Evolutionary conservation across 2,797 vertebrate genomes (phyloP), one percentile per base, ranked within the genome.

Genomic region (Pseudomugil gertrudae): DNA sequence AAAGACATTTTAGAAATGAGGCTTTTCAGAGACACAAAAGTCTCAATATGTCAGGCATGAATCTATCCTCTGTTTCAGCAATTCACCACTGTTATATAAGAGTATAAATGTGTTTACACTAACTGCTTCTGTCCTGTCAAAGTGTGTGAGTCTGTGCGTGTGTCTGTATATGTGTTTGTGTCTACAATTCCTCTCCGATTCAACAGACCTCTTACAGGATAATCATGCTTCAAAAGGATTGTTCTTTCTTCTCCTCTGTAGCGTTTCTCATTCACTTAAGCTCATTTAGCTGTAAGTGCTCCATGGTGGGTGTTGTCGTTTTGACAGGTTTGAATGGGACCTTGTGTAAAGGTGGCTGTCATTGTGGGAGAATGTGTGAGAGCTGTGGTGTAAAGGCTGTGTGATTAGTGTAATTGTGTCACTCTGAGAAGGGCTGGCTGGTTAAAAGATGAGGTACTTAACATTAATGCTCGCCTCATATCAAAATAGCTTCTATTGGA

Each of bases 211-310:
- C 68, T 85, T 79, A 69, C 2, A n/a, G 63, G 68, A 74, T 69
- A 81, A 83, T 84, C 68, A 62, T 19, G 1, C 50, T 21, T 81
- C 74, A 81, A 83, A 85, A 78, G 61, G 62, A 72, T 82, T 51
- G 63, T 80, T 79, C 61, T 79, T 59, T 59, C 66, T 67, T 45
- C 58, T 56, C 33, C 60, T 72, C 72, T 79, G 72, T 81, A 75
- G 64, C 72, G 47, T 72, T 85, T 85, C 60, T 82, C 76, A 80
- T 80, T 80, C 80, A 84, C 72, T 85, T 78, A 80, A 80, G 76
- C 84, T 85, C 72, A 82, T 88, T 85, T 83, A 80, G 62, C 35
- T 63, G 54, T 24, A 73, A 86, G 76, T 72, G 74, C 72, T 80
- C 50, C 50, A 43, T 43, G 63, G 64, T 77, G 71, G 79, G 78